Base-by-base conservation (phyloP, 2,113 vertebrate species). In the Pterocles burchelli region DNA sequence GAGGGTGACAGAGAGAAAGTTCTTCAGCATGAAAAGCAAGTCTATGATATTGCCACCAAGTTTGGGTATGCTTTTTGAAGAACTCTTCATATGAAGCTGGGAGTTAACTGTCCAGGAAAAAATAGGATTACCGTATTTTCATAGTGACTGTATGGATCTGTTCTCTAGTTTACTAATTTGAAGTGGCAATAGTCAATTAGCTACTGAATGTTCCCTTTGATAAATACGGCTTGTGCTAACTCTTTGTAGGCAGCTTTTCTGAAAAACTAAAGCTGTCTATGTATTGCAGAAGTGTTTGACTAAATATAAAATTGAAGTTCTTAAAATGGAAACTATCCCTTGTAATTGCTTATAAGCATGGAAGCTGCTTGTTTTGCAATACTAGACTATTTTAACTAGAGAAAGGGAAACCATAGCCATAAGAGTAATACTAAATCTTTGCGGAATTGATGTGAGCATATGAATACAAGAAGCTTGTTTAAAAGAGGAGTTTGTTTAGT, bases 1-100 rank as follows among this genome's bases (percentile, higher is more conserved):
- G 99, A 99, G 78, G 99, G 99, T 48, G 98, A 99, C 93, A 98
- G 99, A 61, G 99, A 99, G 97, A 99, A 98, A 95, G 99, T 99
- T 95, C 98, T 99, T 97, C 99, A 99, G 97, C 99, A 99, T 59
- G 99, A 99, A 97, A 99, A 99, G 93, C 99, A 99, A 97, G 99
- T 99, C 75, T 99, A 99, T 93, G 99, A 99, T 98, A 99, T 99
- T 49, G 99, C 99, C 84, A 99, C 99, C 81, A 99, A 99, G 97
- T 99, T 99, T 97, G 99, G 99, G 99, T 99, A 98, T 98, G 99
- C 19, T 74, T 96, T 95, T 95, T 74, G 54, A 67, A 88, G 17
- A 89, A 46, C 6, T 86, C 80, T 81, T 79, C n/a, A n/a, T 67
- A 49, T 83, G 78, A 92, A 94, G 10, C 51, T 65, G 34, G 10